Evolutionary conservation across 2,888 invertebrate genomes (phyloP), one percentile per base, ranked within the genome.

Genomic region (Cremastinae sp.): DNA sequence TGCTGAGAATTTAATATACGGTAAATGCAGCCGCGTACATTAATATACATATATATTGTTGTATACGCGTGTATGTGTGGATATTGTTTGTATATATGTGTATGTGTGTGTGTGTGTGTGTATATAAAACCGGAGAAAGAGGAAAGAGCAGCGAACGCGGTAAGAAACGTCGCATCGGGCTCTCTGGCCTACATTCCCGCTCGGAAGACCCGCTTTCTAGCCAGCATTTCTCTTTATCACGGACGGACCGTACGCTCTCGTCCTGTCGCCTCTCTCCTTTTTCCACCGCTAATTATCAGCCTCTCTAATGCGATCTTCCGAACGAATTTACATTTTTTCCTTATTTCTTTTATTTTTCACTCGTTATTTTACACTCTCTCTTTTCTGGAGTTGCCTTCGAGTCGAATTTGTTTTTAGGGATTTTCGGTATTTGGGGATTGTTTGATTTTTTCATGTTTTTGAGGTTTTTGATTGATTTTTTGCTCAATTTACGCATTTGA

Each of bases 161-260:
- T 28, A 70, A 65, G 69, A 64, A 69, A 55, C 69, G 43, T 69
- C 51, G 74, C 86, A 87, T 85, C 86, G 85, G 85, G 83, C 86
- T 62, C 70, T 70, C 70, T 89, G 89, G 88, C 89, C 89, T 88
- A 89, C 88, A 89, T 89, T 87, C 86, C 82, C 59, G 81, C 78
- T 28, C 85, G 84, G 43, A 61, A 89, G 89, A 89, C 89, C 89
- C 89, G 89, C 89, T 89, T 89, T 89, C 89, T 89, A 89, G 89
- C 84, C 88, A 86, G 86, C 89, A 89, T 89, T 89, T 89, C 89
- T 89, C 89, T 89, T 89, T 89, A 89, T 89, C 88, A 88, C 85
- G 83, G 83, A 82, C 81, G 84, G 80, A 78, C 78, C 76, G 55
- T 76, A 61, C 61, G 74, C 65, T 70, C 74, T 77, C 76, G 74